Base-by-base conservation (phyloP, 2,888 invertebrate genomes). In the Dascillus cervinus region DNA sequence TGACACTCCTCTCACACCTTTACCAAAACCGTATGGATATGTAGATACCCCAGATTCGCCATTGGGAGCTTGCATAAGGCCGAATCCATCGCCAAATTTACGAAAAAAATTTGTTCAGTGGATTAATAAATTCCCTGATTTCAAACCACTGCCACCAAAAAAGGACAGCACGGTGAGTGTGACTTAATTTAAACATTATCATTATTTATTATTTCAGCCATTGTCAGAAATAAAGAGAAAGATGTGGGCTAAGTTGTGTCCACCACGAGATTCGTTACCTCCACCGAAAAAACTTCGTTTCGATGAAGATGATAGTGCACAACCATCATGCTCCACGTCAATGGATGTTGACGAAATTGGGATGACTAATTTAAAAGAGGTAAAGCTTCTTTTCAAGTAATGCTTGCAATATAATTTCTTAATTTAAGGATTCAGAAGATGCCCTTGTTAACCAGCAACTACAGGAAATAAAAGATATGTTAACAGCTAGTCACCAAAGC, bases 31-130 rank as follows among this genome's bases (percentile, higher is more conserved):
- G 6, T 37, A 35, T 28, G 34, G 39, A 39, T 60, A 66, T 26
- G 56, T 70, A 2, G 58, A 66, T 8, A 76, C 76, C 0, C 76
- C 76, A 0, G 69, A 71, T 2, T 70, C 72, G 4, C 75, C 75
- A 0, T 67, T 71, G 33, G 75, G 73, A 2, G 62, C 64, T 17
- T 58, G 67, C 31, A 61, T 71, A 20, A 55, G 55, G 13, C 57
- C 67, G 0, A 61, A 70, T 55, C 72, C 73, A 2, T 69, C 72
- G 1, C 67, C 69, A 0, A 53, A 56, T 4, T 64, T 71, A 2
- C 60, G 69, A 32, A 75, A 75, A 50, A 58, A 56, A 11, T 68
- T 67, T 62, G 53, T 64, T 11, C 63, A 62, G 34, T 72, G 64
- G 63, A 54, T 70, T n/a, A 61, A 71, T 29, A 52, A 57, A 15